phyloP scores from a whole-genome alignment of 2,888 invertebrate genomes.

The Dicyrtomina minuta region DNA sequence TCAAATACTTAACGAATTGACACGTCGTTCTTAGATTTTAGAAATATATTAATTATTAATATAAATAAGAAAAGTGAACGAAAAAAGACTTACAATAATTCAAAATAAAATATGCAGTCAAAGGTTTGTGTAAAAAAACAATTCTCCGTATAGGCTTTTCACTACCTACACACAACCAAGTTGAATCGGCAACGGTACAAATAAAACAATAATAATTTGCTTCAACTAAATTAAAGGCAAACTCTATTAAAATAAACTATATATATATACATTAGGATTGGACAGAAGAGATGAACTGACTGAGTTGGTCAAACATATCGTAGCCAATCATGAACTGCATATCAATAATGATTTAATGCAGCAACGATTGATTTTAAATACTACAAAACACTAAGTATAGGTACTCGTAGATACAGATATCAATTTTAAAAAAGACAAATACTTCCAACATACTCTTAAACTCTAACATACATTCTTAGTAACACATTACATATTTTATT shows the following conservation, averaged over 20 bases:
- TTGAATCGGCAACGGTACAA: neutral
- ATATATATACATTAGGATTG: neutral
- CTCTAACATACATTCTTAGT: too few relatives aligned
- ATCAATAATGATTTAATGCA: neutral
- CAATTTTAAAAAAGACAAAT: neutral
- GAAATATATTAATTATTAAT: neutral
- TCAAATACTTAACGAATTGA: slow-evolving; percentile 17
- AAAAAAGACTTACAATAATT: neutral
- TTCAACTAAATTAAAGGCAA: too few relatives aligned
- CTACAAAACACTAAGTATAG: neutral
- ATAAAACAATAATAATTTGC: neutral
- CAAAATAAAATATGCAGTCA: slow-evolving; percentile 7
- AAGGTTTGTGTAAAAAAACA: slow-evolving; percentile 10
- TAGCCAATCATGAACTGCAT: neutral
- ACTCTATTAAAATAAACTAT: too few relatives aligned
- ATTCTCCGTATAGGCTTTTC: slow-evolving; percentile 9
- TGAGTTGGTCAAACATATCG: slow-evolving; percentile 3
- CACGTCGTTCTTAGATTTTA: neutral
- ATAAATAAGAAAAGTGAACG: slow-evolving; percentile 2
- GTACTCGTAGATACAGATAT: neutral
- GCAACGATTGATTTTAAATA: neutral
- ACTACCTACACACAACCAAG: slow-evolving; percentile 15
- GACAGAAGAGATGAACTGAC: neutral
- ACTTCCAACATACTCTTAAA: neutral
- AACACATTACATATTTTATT: too few relatives aligned